Evolutionary conservation across 2,113 vertebrate species (phyloP).

Genomic region (Pseudopipra pipra): DNA sequence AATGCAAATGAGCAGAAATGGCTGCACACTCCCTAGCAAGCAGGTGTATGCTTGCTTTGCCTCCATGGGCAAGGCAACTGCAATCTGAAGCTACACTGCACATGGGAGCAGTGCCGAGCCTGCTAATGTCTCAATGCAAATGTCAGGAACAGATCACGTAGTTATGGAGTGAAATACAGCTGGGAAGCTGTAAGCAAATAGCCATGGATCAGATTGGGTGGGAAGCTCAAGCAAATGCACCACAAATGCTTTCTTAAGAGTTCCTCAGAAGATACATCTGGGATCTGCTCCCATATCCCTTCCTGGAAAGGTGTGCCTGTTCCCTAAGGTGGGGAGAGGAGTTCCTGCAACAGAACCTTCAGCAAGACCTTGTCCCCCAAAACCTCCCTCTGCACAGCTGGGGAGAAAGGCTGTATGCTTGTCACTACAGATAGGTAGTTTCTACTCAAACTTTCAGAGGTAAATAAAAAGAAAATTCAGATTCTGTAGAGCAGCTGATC

Average conservation of each 20-base stretch:
- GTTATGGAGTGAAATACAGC: accelerated
- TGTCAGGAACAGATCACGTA: not conserved
- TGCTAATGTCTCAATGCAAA: accelerated
- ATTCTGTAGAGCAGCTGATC: not conserved
- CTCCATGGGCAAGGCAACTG: accelerated
- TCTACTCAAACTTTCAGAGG: not conserved
- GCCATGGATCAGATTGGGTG: not conserved
- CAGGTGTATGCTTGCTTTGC: not conserved
- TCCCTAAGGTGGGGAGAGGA: not conserved
- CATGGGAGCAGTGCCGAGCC: not conserved
- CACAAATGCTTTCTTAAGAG: not conserved
- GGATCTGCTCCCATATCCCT: not conserved
- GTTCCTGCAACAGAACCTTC: not conserved
- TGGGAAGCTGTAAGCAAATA: not conserved
- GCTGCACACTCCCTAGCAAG: not conserved
- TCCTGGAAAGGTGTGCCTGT: not conserved
- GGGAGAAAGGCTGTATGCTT: not conserved
- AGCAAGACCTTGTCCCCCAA: not conserved
- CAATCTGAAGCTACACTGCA: not conserved
- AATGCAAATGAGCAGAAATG: not conserved
- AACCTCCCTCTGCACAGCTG: not conserved
- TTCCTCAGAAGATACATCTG: accelerated
- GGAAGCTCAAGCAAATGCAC: not conserved
- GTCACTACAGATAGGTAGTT: not conserved
- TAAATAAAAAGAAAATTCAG: not conserved